Percentiles rank a stretch among this genome's conserved stretches.
phyloP scores from a whole-genome alignment of 2,113 vertebrate genomes.

The Nansenia antarctica region DNA sequence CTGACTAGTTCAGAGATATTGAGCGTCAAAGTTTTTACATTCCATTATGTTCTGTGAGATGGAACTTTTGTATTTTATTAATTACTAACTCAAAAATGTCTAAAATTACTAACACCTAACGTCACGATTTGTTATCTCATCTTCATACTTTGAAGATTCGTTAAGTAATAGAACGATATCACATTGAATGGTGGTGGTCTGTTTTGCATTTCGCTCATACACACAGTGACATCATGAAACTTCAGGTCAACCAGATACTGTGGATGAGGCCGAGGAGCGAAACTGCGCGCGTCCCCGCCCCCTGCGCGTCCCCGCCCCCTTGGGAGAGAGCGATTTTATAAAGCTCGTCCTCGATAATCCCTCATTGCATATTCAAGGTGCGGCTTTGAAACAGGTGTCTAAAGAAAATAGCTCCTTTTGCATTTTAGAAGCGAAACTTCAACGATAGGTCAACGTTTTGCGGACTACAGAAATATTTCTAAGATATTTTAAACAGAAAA shows the following conservation, averaged over 20 bases:
- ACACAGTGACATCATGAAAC: constrained; percentile 66
- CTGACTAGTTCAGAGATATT: too few relatives aligned
- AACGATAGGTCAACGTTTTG: not conserved
- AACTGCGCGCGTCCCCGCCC: constrained; percentile 55
- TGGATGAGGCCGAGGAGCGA: constrained; percentile 66
- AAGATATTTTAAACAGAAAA: not conserved
- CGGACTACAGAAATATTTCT: not conserved
- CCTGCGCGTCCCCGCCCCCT: constrained; percentile 56
- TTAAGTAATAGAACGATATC: too few relatives aligned
- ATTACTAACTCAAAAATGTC: too few relatives aligned
- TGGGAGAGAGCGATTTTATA: constrained; percentile 58
- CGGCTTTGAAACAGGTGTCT: constrained; percentile 66
- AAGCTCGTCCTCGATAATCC: constrained; percentile 53
- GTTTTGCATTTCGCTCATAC: not conserved
- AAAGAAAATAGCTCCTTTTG: not conserved
- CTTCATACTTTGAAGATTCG: too few relatives aligned
- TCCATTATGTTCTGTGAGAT: too few relatives aligned
- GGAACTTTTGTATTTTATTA: too few relatives aligned
- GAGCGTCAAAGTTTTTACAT: too few relatives aligned
- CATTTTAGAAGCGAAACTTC: not conserved
- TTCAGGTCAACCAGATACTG: constrained; percentile 18
- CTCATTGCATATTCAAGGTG: constrained; percentile 60
- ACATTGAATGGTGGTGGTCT: not conserved
- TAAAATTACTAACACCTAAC: too few relatives aligned
- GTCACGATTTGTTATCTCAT: too few relatives aligned